Conservation (phyloP, 2,888 invertebrate species). For the Xanthorhoe spadicearia region DNA sequence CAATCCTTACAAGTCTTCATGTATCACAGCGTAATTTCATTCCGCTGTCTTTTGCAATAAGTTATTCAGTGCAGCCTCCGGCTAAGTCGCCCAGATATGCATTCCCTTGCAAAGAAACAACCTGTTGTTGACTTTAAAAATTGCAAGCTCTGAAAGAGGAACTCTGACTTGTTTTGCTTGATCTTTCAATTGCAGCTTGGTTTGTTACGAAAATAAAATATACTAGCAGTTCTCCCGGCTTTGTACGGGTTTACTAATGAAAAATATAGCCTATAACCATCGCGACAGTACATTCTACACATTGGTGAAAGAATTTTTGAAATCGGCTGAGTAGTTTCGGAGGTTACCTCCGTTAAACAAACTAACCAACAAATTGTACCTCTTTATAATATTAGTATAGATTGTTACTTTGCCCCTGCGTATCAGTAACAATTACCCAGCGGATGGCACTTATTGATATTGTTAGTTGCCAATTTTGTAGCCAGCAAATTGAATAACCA, state of each 20-base stretch:
- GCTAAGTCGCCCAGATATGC: not conserved
- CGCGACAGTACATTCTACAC: no score
- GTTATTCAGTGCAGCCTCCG: slow-evolving; percentile 16
- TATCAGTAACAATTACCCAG: slow-evolving; percentile 8
- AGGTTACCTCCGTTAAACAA: no score
- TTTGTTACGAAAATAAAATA: not conserved
- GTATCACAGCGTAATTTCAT: slow-evolving; percentile 8
- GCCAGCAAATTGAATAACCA: slow-evolving; percentile 13
- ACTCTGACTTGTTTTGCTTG: not conserved
- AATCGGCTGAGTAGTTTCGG: no score
- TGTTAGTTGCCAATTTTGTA: slow-evolving; percentile 26
- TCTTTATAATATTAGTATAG: not conserved
- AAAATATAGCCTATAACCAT: no score
- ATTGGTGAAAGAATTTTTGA: no score
- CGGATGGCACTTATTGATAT: slow-evolving; percentile 13
- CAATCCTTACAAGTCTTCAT: not conserved
- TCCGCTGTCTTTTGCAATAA: slow-evolving; percentile 9
- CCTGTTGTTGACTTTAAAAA: slow-evolving; percentile 11
- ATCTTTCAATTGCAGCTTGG: not conserved
- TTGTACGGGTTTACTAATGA: no score
- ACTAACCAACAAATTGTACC: no score
- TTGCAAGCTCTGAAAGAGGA: not conserved
- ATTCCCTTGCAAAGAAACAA: not conserved
- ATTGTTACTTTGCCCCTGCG: slow-evolving; percentile 4
- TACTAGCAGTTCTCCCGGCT: no score